A percentile compares a stretch with the other conserved stretches of the same genome.
These are phyloP conservation scores for Chloroceryle amazona DNA, from an alignment of 2,797 vertebrate species.

Conservation along the genomic window DNA sequence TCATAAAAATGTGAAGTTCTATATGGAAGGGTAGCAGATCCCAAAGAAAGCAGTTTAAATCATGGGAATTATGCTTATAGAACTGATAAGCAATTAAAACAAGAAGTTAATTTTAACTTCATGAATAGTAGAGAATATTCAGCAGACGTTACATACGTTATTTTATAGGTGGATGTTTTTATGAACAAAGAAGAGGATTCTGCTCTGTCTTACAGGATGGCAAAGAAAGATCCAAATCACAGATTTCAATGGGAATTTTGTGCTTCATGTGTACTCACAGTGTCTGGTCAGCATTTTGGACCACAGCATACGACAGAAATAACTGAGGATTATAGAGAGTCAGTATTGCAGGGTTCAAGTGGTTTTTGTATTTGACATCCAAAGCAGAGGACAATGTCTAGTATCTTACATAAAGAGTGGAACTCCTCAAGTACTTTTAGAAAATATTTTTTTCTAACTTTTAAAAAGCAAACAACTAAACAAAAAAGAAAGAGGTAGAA, in stretches of 20 bases:
- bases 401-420: background rate
- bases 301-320: background rate
- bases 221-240: background rate
- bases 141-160: conserved; percentile 51
- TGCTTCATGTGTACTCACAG: background rate
- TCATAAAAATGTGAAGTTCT: conserved; percentile 77
- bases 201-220: background rate
- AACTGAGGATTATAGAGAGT: background rate
- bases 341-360: background rate
- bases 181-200: conserved; percentile 28
- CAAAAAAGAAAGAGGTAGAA: background rate
- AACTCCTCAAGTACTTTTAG: background rate
- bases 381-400: background rate
- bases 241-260: conserved; percentile 4
- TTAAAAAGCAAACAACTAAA: background rate
- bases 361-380: background rate
- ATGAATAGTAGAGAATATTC: conserved; percentile 74
- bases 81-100: conserved; percentile 79
- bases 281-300: background rate
- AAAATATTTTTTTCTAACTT: background rate
- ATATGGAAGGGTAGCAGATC: conserved; percentile 68
- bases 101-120: conserved; percentile 77
- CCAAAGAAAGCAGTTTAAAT: conserved; percentile 74
- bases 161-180: conserved; percentile 49
- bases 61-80: conserved; percentile 78